Percentiles rank a stretch among this genome's conserved stretches.
Evolutionary conservation across 2,888 invertebrate genomes (phyloP).

Genomic region (Dryobotodes eremita): DNA sequence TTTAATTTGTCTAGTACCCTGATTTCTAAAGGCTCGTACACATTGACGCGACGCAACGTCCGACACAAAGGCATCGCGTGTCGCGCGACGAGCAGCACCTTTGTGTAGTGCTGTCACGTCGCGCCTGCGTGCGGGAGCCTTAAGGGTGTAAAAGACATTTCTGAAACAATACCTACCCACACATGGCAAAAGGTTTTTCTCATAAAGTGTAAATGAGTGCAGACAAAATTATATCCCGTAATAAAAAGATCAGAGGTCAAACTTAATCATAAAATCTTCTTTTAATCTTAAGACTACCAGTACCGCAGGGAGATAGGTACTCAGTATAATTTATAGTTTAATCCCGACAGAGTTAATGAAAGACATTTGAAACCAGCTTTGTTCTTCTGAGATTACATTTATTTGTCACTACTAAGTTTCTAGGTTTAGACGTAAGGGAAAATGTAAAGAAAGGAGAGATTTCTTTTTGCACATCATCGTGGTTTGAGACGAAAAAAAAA

Average conservation of each 20-base stretch:
- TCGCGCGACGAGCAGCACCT: no score
- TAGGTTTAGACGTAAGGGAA: slow-evolving; percentile 13
- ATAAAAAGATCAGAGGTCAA: slow-evolving; percentile 4
- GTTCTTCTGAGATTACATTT: slow-evolving; percentile 52
- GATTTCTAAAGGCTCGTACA: no score
- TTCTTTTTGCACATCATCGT: no score
- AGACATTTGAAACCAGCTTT: slow-evolving; percentile 48
- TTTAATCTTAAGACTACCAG: slow-evolving; percentile 28
- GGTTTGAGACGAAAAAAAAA: no score
- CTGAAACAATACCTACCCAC: neutral
- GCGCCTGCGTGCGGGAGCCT: no score
- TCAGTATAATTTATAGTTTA: slow-evolving; percentile 60
- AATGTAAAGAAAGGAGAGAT: no score
- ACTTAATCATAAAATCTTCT: slow-evolving; percentile 31
- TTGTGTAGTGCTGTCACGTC: no score
- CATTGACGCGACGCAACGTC: no score
- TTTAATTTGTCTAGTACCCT: neutral
- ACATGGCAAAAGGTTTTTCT: neutral
- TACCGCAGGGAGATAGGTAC: slow-evolving; percentile 11
- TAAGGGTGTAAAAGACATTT: neutral
- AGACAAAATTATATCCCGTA: neutral
- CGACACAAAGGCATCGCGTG: no score
- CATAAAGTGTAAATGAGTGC: neutral
- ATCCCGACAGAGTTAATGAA: slow-evolving; percentile 54
- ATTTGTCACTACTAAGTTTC: slow-evolving; percentile 43